Base-by-base conservation (phyloP, 2,888 invertebrate genomes). In the Lasioglossum morio region DNA sequence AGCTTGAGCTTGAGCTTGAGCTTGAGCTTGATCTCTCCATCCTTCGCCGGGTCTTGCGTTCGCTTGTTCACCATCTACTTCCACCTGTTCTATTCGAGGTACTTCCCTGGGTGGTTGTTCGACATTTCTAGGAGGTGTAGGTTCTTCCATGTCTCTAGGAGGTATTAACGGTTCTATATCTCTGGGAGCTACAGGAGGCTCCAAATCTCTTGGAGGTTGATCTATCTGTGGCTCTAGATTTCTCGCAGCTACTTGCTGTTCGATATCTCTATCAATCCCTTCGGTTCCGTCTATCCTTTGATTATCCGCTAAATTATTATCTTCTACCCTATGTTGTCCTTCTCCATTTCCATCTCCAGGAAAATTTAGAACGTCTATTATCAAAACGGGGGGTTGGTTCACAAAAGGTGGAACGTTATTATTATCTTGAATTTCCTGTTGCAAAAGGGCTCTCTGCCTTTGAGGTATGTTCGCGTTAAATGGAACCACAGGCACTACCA, bases 1-100 rank as follows among this genome's bases (percentile, higher is more conserved):
- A 92, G 96, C 96, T 37, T 92, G 92, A 27, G 90, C 82, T 80
- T 92, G 88, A 79, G 96, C 95, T 91, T 97, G 96, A 92, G 96
- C 96, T 37, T 92, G 92, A 27, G 90, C 82, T 80, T 92, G 88
- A 79, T 91, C 89, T 81, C 93, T 81, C 93, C 94, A 91, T 1
- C 92, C 94, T 43, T 92, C 91, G 27, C 87, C 91, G 57, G 53
- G 85, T 40, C 81, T 82, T 4, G 76, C 84, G 57, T 91, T 89
- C 2, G 23, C 79, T 66, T 88, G 85, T 69, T 85, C 90, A 37
- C 70, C 89, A 0, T 88, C 91, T 60, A 77, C 69, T 7, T 77
- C 87, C 2, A 80, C 79, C 75, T 91, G 91, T 2, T 85, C 73
- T 48, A 79, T 75, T 3, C 53, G 72, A n/a, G 72, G 75, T 57